Evolutionary conservation across 2,113 vertebrate species (phyloP), one percentile per base, ranked within the genome.

Genomic region (Redunca redunca): DNA sequence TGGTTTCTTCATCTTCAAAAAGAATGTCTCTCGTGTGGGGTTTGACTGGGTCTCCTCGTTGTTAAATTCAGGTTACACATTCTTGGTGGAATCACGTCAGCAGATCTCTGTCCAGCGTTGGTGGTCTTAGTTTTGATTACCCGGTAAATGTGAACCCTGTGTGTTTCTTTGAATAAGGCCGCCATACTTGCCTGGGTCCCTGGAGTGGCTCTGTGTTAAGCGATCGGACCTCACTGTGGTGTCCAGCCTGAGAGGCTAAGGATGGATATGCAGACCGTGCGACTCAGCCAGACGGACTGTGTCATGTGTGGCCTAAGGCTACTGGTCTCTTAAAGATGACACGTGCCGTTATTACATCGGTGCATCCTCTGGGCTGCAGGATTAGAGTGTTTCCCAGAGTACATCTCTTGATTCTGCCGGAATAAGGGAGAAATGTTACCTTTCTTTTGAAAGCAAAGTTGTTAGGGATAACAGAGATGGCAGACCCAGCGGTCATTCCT

Each of bases 371-470:
- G 7, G 50, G 36, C 30, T 6, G 81, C 77, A 57, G 40, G 26
- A 15, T 21, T 21, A 2, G 48, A 21, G 14, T 91, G 85, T 2
- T 58, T 94, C 77, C 52, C 43, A 11, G 83, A 84, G 21, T 28
- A 33, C 74, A 21, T n/a, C 50, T 93, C 60, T 48, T 25, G 48
- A 60, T 78, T 86, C 48, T 78, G 11, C 15, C 33, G 17, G n/a
- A 74, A 33, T 26, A 52, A 64, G 85, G 46, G 60, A 67, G 46
- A 91, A 62, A 40, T 77, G 71, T 43, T 92, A 62, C 82, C 50
- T 97, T 84, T 95, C 40, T 95, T 25, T 91, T 52, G 88, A 95
- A 74, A 96, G 40, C 81, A 64, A 88, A 26, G 97, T 33, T 94
- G 90, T 85, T 60, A 94, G 96, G n/a, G 91, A 96, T 57, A 86